These are phyloP conservation scores for Reticulitermes speratus DNA, from an alignment of 1,140 invertebrate species.

Conservation along the genomic window DNA sequence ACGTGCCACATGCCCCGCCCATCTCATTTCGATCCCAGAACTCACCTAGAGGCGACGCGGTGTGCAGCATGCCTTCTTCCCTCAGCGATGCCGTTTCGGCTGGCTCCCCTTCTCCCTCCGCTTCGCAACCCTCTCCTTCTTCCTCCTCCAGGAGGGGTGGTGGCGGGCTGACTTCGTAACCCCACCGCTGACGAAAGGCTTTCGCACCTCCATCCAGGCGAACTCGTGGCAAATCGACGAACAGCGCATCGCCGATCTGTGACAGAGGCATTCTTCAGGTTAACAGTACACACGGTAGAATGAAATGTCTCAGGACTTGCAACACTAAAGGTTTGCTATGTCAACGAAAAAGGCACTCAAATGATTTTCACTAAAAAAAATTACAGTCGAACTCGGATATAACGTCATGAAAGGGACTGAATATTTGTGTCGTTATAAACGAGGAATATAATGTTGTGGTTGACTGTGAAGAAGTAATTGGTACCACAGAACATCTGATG, in stretches of 20 bases:
- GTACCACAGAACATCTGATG: no score
- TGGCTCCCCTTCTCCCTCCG: slow-evolving; percentile 48
- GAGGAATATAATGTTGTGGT: no score
- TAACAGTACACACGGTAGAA: background rate
- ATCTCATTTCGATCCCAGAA: slow-evolving; percentile 21
- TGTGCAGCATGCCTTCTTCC: slow-evolving; percentile 48
- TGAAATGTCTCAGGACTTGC: background rate
- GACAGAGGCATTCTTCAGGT: background rate
- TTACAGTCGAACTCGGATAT: no score
- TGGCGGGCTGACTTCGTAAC: slow-evolving; percentile 62
- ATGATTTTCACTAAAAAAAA: background rate
- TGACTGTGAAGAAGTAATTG: no score
- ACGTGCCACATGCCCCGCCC: no score
- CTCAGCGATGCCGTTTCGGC: slow-evolving; percentile 50
- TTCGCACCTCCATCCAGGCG: slow-evolving; percentile 65
- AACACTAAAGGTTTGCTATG: no score
- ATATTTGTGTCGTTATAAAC: no score
- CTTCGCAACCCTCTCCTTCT: slow-evolving; percentile 60
- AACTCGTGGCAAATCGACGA: slow-evolving; percentile 64
- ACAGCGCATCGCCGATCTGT: slow-evolving; percentile 56
- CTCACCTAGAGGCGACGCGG: slow-evolving; percentile 57
- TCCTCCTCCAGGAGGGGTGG: slow-evolving; percentile 61
- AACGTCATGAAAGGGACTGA: no score
- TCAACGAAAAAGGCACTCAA: background rate
- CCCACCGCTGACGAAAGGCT: slow-evolving; percentile 61